These are phyloP conservation scores for Auanema sp. DNA, from an alignment of 2,888 invertebrate genomes.

Conservation along the genomic window DNA sequence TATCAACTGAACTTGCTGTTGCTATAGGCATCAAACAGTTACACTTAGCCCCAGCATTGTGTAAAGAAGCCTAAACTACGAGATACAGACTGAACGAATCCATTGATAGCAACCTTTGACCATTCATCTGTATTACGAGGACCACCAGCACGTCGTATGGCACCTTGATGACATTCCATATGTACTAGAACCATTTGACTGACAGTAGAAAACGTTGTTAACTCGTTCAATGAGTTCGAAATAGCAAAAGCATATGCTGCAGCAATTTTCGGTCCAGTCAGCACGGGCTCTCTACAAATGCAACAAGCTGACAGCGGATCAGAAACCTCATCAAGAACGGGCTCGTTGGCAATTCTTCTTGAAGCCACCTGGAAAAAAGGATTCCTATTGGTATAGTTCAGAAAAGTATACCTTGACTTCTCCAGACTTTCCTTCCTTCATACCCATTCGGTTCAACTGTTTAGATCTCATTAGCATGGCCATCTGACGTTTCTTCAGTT, in stretches of 20 bases:
- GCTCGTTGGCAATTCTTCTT: slow-evolving; percentile 40
- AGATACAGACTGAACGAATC: neutral
- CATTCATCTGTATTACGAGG: slow-evolving; percentile 42
- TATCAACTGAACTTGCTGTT: slow-evolving; percentile 80
- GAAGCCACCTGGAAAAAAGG: slow-evolving; percentile 28
- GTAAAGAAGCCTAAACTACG: slow-evolving; percentile 80
- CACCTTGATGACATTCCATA: slow-evolving; percentile 95
- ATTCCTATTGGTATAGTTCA: neutral
- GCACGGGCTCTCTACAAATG: slow-evolving; percentile 40
- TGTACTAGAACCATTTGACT: slow-evolving; percentile 94
- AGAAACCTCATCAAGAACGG: slow-evolving; percentile 31
- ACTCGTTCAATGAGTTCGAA: slow-evolving; percentile 75
- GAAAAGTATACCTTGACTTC: slow-evolving; percentile 32
- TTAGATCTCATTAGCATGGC: slow-evolving; percentile 98
- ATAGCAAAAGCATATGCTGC: slow-evolving; percentile 28
- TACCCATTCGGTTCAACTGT: slow-evolving; percentile 87
- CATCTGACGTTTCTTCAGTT: slow-evolving; percentile 91
- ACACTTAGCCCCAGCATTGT: slow-evolving; percentile 96
- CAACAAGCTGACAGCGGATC: slow-evolving; percentile 37
- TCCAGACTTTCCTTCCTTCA: slow-evolving; percentile 65
- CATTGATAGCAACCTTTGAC: slow-evolving; percentile 25
- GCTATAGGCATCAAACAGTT: slow-evolving; percentile 93
- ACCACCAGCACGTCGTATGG: slow-evolving; percentile 71
- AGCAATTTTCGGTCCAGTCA: slow-evolving; percentile 17
- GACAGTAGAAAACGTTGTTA: slow-evolving; percentile 17